These are phyloP conservation scores for Lates japonicus DNA, from an alignment of 2,797 vertebrate species.

Conservation along the genomic window DNA sequence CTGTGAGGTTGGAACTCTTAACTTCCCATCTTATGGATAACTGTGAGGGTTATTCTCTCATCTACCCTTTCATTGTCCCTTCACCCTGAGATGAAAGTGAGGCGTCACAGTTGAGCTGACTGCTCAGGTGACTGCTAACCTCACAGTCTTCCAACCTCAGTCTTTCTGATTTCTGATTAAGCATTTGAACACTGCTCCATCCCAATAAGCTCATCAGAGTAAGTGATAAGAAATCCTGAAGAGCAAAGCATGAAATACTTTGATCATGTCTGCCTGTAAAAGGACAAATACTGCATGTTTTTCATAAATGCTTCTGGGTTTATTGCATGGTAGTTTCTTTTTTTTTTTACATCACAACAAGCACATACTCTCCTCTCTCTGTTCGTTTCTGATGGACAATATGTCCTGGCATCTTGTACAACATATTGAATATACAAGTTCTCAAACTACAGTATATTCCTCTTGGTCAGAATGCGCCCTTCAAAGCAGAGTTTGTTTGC, in stretches of 20 bases:
- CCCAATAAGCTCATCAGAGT: slow-evolving; percentile 22
- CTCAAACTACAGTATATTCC: neutral
- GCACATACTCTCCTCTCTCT: slow-evolving; percentile 16
- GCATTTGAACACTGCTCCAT: slow-evolving; percentile 35
- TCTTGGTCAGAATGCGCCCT: neutral
- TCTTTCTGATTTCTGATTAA: slow-evolving; percentile 54
- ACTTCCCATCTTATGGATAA: slow-evolving; percentile 57
- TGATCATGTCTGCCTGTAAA: neutral
- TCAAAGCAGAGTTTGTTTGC: neutral
- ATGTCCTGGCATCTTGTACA: neutral
- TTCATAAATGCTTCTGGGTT: neutral
- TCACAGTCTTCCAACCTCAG: slow-evolving; percentile 39
- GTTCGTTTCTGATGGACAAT: slow-evolving; percentile 27
- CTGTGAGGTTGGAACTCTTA: slow-evolving; percentile 52
- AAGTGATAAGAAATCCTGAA: slow-evolving; percentile 26
- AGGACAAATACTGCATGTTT: neutral
- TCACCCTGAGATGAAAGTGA: slow-evolving; percentile 43
- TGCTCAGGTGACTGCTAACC: slow-evolving; percentile 45
- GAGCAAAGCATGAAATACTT: slow-evolving; percentile 7
- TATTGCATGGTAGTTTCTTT: neutral
- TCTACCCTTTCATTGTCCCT: slow-evolving; percentile 42
- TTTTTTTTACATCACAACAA: neutral
- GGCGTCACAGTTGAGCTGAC: slow-evolving; percentile 48
- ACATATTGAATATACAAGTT: neutral
- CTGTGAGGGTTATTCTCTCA: slow-evolving; percentile 58